A percentile compares a stretch with the other conserved stretches of the same genome.
Evolutionary conservation across 1,140 invertebrate species (phyloP).

Genomic region (Calephelis virginiensis): DNA sequence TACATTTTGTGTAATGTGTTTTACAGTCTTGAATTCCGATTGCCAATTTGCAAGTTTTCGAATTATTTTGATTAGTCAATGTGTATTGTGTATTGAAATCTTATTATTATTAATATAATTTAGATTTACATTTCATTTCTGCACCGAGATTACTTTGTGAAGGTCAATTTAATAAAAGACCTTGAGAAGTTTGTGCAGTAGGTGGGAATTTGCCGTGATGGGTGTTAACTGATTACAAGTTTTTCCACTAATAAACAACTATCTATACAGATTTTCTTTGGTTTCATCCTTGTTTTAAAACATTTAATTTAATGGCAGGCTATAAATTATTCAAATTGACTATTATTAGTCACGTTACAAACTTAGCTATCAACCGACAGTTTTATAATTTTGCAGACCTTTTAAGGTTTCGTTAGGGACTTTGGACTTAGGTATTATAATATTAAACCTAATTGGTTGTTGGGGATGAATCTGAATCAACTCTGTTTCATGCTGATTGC

Average conservation of each 20-base stretch:
- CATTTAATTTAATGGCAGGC: slow-evolving; percentile 1
- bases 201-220: slow-evolving; percentile 42
- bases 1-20: slow-evolving; percentile 29
- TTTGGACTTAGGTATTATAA: no score
- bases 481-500: no score
- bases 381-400: slow-evolving; percentile 4
- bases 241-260: slow-evolving; percentile 11
- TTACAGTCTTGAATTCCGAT: slow-evolving; percentile 24
- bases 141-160: slow-evolving; percentile 52
- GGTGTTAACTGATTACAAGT: slow-evolving; percentile 18
- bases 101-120: not conserved
- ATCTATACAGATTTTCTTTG: no score
- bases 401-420: slow-evolving; percentile 1
- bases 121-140: not conserved
- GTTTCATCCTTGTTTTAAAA: not conserved
- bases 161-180: slow-evolving; percentile 52
- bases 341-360: slow-evolving; percentile 1
- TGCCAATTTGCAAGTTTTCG: not conserved
- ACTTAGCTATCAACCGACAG: slow-evolving; percentile 14
- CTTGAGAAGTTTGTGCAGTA: slow-evolving; percentile 35
- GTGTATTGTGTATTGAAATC: not conserved
- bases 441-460: no score
- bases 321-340: slow-evolving; percentile 9
- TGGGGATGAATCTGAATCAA: no score
- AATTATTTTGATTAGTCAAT: not conserved